A percentile compares a stretch with the other conserved stretches of the same genome.
phyloP scores from a whole-genome alignment of 2,797 vertebrate genomes.

The Parambassis ranga region DNA sequence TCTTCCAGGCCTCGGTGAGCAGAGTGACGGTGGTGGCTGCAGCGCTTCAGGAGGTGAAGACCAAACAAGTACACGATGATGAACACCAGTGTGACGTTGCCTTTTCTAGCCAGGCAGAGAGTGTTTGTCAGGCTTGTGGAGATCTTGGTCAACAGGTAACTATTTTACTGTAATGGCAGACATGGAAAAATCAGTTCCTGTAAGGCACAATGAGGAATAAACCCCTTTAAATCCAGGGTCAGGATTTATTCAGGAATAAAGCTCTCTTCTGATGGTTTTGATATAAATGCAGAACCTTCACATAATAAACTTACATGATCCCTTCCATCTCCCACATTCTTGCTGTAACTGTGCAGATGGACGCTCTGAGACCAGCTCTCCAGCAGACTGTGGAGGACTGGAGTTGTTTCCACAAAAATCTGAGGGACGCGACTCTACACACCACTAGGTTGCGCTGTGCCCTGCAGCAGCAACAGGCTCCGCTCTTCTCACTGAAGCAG shows the following conservation, averaged over 20 bases:
- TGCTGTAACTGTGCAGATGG: no score
- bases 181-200: no score
- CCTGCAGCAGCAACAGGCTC: slow-evolving; percentile 70
- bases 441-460: slow-evolving; percentile 74
- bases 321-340: no score
- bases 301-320: no score
- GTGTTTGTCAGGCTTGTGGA: slow-evolving; percentile 24
- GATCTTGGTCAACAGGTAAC: slow-evolving; percentile 71
- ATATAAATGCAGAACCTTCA: not conserved
- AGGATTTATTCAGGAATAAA: no score
- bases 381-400: slow-evolving; percentile 74
- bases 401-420: slow-evolving; percentile 74
- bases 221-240: not conserved
- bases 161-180: not conserved
- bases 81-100: slow-evolving; percentile 45
- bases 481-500: slow-evolving; percentile 76
- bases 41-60: slow-evolving; percentile 77
- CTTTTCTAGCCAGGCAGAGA: slow-evolving; percentile 49
- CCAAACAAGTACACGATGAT: slow-evolving; percentile 27
- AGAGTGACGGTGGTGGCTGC: slow-evolving; percentile 72
- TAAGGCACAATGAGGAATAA: not conserved
- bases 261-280: no score
- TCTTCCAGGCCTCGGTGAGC: slow-evolving; percentile 77
- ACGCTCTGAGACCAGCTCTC: slow-evolving; percentile 60
- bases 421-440: slow-evolving; percentile 69